A percentile compares a stretch with the other conserved stretches of the same genome.
phyloP scores from a whole-genome alignment of 2,797 vertebrate genomes.

The Gephyroberyx darwinii region DNA sequence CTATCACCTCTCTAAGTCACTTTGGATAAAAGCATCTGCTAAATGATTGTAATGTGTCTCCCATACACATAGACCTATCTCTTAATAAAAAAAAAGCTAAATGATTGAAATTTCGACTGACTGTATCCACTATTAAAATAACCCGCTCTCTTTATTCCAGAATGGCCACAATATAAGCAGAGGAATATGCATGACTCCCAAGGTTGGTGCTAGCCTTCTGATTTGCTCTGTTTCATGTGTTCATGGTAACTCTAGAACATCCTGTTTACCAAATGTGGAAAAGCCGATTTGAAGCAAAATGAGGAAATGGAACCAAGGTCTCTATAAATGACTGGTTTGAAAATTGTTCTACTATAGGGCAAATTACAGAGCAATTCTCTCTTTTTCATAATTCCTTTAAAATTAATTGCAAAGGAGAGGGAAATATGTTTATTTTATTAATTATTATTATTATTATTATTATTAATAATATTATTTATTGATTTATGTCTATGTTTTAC shows the following conservation, averaged over 20 bases:
- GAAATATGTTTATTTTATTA: background rate
- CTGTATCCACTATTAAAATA: background rate
- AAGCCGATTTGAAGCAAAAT: conserved; percentile 33
- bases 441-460: no score
- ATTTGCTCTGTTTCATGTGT: conserved; percentile 15
- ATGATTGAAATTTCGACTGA: no score
- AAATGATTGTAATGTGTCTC: no score
- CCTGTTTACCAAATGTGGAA: conserved; percentile 23
- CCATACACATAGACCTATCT: no score
- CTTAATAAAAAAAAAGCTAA: no score
- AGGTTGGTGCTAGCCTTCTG: conserved; percentile 45
- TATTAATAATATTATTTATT: no score
- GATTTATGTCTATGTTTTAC: background rate
- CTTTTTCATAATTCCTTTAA: background rate
- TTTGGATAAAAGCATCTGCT: no score
- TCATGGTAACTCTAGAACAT: background rate
- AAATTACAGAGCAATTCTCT: background rate
- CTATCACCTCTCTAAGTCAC: no score
- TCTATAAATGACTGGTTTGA: background rate
- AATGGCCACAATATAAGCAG: conserved; percentile 34
- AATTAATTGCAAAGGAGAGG: background rate
- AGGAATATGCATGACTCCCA: conserved; percentile 24
- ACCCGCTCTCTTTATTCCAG: conserved; percentile 56
- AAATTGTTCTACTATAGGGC: conserved; percentile 2
- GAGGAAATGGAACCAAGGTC: conserved; percentile 55